Base-by-base conservation (phyloP, 1,140 invertebrate genomes). In the Pseudobourletiella spinata region DNA sequence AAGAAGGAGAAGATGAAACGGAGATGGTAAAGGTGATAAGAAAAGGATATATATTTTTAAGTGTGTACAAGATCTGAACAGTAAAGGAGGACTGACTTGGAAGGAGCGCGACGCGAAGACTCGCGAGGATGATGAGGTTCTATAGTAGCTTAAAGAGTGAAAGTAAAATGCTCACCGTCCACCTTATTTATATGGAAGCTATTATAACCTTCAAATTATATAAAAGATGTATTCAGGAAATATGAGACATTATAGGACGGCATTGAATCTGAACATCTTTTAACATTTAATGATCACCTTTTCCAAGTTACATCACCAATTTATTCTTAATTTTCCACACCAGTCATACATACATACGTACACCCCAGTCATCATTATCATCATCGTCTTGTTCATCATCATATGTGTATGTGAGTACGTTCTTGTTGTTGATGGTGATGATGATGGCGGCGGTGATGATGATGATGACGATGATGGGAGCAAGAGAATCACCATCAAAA, bases 251-350 rank as follows among this genome's bases (percentile, higher is more conserved):
- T 51, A 51, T 46, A 46, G 44, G 48, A 25, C 48, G 48, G 48
- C 48, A 51, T 51, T 51, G 48, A 51, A 51, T 51, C 48, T 51
- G 48, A 51, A 51, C 48, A 48, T 48, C 44, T 48, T 48, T 48
- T 48, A 48, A 48, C 44, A 51, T 51, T 51, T 51, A 51, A 51
- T 51, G 48, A 51, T 26, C 48, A 51, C 48, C 48, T 51, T 51
- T 25, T 22, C 18, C 6, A 46, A 14, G 44, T 46, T 14, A 46
- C 44, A 14, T 46, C 44, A 14, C 18, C 8, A 14, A 46, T 46
- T 46, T 20, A 14, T 46, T 46, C 44, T 46, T 46, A 46, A 11
- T 46, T 46, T 46, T 46, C 44, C 18, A 46, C 6, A 11, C 44
- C n/a, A n/a, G 32, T 39, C n/a, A 8, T 39, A 39, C 32, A 39